A percentile compares a stretch with the other conserved stretches of the same genome.
Conservation (phyloP, 2,888 invertebrate genomes). For the Chloromyia formosa region DNA sequence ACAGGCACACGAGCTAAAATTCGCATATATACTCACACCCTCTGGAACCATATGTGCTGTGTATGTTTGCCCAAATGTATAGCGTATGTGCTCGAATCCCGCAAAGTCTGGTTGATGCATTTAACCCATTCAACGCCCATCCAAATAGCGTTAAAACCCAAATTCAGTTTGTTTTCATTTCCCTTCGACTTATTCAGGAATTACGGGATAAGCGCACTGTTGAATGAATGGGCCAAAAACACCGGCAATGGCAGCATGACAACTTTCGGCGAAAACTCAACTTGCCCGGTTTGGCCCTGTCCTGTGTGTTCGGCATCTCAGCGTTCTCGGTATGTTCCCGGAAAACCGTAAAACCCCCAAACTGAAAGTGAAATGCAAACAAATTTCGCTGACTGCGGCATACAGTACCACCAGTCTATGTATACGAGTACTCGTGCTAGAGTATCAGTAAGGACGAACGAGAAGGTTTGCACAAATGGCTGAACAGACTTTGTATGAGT, state of each 20-base stretch:
- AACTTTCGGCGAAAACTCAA: constrained; percentile 8
- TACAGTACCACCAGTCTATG: no score
- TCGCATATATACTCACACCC: background rate
- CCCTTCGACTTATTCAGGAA: constrained; percentile 37
- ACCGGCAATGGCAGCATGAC: constrained; percentile 9
- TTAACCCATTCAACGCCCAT: constrained; percentile 40
- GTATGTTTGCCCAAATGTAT: background rate
- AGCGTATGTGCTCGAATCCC: background rate
- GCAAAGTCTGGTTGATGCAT: constrained; percentile 27
- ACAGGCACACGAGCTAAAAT: constrained; percentile 16
- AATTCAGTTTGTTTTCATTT: constrained; percentile 43
- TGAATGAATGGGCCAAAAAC: constrained; percentile 25
- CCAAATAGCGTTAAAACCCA: constrained; percentile 38
- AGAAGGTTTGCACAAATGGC: constrained; percentile 16
- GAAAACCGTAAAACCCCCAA: constrained; percentile 19
- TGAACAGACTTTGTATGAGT: background rate
- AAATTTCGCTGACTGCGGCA: constrained; percentile 15
- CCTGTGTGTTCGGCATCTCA: background rate
- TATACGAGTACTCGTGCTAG: no score
- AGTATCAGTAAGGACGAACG: constrained; percentile 15
- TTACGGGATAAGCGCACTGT: constrained; percentile 19
- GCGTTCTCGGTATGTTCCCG: constrained; percentile 1
- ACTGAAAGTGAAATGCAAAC: constrained; percentile 43
- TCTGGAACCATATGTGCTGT: no score
- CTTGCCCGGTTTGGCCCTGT: no score